These are phyloP conservation scores for Sycobia sp. DNA, from an alignment of 1,140 invertebrate genomes.

Conservation along the genomic window DNA sequence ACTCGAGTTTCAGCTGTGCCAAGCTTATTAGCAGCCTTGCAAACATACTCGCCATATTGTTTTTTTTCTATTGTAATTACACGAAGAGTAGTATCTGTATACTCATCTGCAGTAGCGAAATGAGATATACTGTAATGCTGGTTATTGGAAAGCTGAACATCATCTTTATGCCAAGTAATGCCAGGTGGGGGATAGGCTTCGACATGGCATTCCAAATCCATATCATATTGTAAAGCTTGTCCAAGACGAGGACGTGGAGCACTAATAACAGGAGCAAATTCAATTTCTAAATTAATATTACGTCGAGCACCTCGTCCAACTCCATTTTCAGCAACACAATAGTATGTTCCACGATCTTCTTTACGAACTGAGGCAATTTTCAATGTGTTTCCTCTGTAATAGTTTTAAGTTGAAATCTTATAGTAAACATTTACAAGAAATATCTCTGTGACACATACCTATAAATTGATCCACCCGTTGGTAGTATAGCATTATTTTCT, in stretches of 20 bases:
- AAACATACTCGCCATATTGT: slow-evolving; percentile 86
- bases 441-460: slow-evolving; percentile 47
- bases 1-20: slow-evolving; percentile 79
- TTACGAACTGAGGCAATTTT: slow-evolving; percentile 81
- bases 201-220: slow-evolving; percentile 90
- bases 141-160: slow-evolving; percentile 80
- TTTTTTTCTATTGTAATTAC: slow-evolving; percentile 90
- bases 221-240: slow-evolving; percentile 88
- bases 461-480: slow-evolving; percentile 83
- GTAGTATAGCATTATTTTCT: slow-evolving; percentile 90
- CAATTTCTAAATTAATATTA: slow-evolving; percentile 88
- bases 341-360: slow-evolving; percentile 89
- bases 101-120: slow-evolving; percentile 87
- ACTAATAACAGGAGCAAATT: slow-evolving; percentile 84
- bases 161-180: slow-evolving; percentile 86
- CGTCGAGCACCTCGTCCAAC: slow-evolving; percentile 82
- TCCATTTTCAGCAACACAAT: slow-evolving; percentile 91
- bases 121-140: slow-evolving; percentile 89
- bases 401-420: background rate
- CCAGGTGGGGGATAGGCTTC: slow-evolving; percentile 90
- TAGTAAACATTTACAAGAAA: background rate
- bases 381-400: slow-evolving; percentile 79
- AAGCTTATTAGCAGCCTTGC: slow-evolving; percentile 86
- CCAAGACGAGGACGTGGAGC: slow-evolving; percentile 80
- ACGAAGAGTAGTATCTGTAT: slow-evolving; percentile 85